Evolutionary conservation across 2,888 invertebrate genomes (phyloP).

Genomic region (Acrobasis repandana): DNA sequence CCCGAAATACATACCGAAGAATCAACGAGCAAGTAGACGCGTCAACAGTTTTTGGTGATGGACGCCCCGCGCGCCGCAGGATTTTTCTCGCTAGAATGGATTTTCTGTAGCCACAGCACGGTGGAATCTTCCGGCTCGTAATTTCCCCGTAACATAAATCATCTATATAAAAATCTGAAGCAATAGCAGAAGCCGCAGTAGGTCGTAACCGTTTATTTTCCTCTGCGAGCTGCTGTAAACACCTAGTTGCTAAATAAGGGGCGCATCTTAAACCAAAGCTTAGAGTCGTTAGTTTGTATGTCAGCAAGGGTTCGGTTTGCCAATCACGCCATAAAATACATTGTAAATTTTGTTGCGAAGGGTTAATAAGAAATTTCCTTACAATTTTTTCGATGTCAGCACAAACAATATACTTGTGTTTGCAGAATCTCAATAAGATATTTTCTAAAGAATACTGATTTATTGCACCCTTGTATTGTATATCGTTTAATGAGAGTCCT

Average conservation of each 20-base stretch:
- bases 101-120: too few species aligned
- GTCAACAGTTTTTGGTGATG: too few species aligned
- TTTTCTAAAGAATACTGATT: not conserved
- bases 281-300: not conserved
- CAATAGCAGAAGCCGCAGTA: not conserved
- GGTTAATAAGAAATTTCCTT: not conserved
- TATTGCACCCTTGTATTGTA: not conserved
- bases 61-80: too few species aligned
- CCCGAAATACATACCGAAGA: too few species aligned
- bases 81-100: too few species aligned
- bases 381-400: constrained; percentile 2
- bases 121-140: too few species aligned
- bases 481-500: not conserved
- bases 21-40: too few species aligned
- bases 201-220: too few species aligned
- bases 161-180: not conserved
- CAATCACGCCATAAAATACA: constrained; percentile 4
- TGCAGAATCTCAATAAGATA: not conserved
- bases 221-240: too few species aligned
- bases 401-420: not conserved
- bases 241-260: too few species aligned
- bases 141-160: not conserved
- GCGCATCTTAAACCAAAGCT: too few species aligned
- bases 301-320: not conserved
- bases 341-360: not conserved